Evolutionary conservation across 2,888 invertebrate genomes (phyloP).

Genomic region (Metacarcinus magister): DNA sequence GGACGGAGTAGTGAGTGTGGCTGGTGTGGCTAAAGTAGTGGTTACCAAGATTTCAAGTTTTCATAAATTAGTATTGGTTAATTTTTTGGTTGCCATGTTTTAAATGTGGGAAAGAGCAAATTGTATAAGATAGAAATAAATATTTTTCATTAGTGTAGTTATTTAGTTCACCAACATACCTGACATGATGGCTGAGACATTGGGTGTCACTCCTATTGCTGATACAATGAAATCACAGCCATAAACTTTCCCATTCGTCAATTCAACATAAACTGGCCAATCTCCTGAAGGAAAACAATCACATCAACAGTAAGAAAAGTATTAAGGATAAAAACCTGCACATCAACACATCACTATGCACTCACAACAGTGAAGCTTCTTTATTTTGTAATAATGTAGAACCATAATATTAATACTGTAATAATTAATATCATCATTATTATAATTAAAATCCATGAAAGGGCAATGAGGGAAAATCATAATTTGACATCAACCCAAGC

Average conservation of each 20-base stretch:
- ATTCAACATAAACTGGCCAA: slow-evolving; percentile 90
- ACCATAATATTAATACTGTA: too few species aligned
- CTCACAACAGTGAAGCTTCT: neutral
- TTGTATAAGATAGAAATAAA: too few species aligned
- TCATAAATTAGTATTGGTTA: neutral
- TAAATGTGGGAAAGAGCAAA: neutral
- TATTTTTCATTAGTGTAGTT: neutral
- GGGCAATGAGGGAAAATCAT: too few species aligned
- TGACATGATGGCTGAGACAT: slow-evolving; percentile 83
- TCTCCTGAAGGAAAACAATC: slow-evolving; percentile 67
- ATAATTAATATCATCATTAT: too few species aligned
- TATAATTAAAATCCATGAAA: too few species aligned
- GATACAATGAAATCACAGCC: slow-evolving; percentile 96
- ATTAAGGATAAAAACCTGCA: neutral
- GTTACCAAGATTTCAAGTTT: neutral
- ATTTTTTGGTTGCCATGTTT: neutral
- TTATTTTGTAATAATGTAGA: neutral
- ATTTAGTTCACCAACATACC: slow-evolving; percentile 79
- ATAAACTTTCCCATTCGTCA: slow-evolving; percentile 90
- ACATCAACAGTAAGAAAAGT: neutral
- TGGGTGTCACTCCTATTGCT: slow-evolving; percentile 94
- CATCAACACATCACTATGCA: too few species aligned
- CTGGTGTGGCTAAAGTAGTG: too few species aligned
- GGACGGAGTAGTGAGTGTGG: too few species aligned
- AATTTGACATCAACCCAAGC: too few species aligned